Evolutionary conservation across 1,140 invertebrate genomes (phyloP).

Genomic region (Microvelia longipes): DNA sequence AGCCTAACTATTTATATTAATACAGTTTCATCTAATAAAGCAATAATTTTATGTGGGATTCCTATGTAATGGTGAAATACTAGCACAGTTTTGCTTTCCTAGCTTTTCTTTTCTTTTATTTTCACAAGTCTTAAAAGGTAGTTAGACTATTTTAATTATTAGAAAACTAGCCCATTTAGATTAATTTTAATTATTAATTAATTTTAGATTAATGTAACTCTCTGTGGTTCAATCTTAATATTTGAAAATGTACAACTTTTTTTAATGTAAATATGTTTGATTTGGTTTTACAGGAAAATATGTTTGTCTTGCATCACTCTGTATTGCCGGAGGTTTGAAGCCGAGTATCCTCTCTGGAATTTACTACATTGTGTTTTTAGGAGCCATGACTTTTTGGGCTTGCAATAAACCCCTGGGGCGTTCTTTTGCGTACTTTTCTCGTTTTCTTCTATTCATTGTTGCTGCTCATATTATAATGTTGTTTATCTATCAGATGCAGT

Average conservation of each 20-base stretch:
- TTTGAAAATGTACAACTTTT: no score
- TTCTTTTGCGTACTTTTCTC: slow-evolving; percentile 55
- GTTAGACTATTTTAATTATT: no score
- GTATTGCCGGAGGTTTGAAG: slow-evolving; percentile 56
- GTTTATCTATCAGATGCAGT: slow-evolving; percentile 76
- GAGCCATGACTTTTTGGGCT: slow-evolving; percentile 74
- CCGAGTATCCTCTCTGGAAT: slow-evolving; percentile 63
- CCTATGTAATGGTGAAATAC: no score
- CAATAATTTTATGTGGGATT: no score
- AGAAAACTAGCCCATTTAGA: no score
- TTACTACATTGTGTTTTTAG: slow-evolving; percentile 76
- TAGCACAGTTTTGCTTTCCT: no score
- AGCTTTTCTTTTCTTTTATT: no score
- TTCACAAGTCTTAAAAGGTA: no score
- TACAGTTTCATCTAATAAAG: no score
- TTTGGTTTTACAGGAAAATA: slow-evolving; percentile 41
- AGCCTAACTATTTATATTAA: no score
- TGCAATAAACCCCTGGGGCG: slow-evolving; percentile 54
- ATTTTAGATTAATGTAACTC: background rate
- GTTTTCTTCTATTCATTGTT: slow-evolving; percentile 54
- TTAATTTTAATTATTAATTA: background rate
- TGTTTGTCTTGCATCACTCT: slow-evolving; percentile 49
- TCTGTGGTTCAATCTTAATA: background rate
- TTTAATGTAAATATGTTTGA: background rate
- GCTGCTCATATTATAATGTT: slow-evolving; percentile 56